Percentiles rank a stretch among this genome's conserved stretches.
Evolutionary conservation across 1,140 invertebrate genomes (phyloP).

Genomic region (Halictus rubicundus): DNA sequence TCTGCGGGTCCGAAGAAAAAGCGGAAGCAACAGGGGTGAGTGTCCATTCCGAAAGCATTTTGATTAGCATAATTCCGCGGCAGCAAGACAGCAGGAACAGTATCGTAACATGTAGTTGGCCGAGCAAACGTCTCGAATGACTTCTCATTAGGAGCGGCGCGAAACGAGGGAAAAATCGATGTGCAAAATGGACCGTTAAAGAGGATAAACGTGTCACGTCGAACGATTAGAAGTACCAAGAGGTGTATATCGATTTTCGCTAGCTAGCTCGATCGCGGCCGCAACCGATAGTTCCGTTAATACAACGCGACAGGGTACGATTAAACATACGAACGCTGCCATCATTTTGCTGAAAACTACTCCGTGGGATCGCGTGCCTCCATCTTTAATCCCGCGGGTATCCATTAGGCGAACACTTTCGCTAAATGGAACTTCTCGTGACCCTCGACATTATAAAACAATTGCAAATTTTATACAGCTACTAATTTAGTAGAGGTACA

Average conservation of each 20-base stretch:
- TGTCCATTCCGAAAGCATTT: conserved; percentile 56
- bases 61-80: neutral
- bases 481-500: no score
- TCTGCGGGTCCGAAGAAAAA: conserved; percentile 92
- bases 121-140: neutral
- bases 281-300: conserved; percentile 1
- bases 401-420: no score
- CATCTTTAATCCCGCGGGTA: neutral
- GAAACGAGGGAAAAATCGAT: conserved; percentile 1
- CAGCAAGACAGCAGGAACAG: neutral
- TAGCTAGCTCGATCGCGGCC: neutral
- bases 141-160: neutral
- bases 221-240: neutral
- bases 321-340: neutral
- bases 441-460: no score
- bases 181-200: conserved; percentile 9
- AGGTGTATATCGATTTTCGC: conserved; percentile 5
- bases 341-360: neutral
- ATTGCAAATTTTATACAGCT: no score
- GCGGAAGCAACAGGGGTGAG: conserved; percentile 93
- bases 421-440: no score
- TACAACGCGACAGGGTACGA: neutral
- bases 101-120: neutral
- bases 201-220: conserved; percentile 12
- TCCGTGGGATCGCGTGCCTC: neutral